A percentile compares a stretch with the other conserved stretches of the same genome.
Conservation (phyloP, 2,888 invertebrate species). For the Lasioglossum pauxillum region DNA sequence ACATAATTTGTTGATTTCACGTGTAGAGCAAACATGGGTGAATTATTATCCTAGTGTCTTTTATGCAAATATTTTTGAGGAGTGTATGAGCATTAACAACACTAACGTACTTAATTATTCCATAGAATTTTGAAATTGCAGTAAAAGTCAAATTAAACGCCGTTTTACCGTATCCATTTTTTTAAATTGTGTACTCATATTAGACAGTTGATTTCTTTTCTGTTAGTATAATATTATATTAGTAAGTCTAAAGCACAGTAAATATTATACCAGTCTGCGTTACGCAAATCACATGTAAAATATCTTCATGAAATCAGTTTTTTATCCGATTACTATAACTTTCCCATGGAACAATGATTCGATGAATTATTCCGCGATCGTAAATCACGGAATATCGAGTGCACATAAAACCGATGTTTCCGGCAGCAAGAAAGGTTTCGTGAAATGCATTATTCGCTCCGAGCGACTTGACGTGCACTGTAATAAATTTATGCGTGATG, state of each 20-base stretch:
- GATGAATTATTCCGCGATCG: conserved; percentile 51
- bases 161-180: not conserved
- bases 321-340: conserved; percentile 30
- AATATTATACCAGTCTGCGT: conserved; percentile 23
- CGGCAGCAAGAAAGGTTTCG: conserved; percentile 32
- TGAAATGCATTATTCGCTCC: conserved; percentile 40
- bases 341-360: conserved; percentile 8
- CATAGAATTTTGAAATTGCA: not conserved
- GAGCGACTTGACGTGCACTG: conserved; percentile 23
- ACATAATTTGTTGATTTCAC: too few species aligned
- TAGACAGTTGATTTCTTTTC: not conserved
- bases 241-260: not conserved
- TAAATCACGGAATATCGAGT: conserved; percentile 52
- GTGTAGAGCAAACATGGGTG: too few species aligned
- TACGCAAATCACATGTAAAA: conserved; percentile 22
- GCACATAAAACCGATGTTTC: conserved; percentile 49
- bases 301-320: conserved; percentile 40
- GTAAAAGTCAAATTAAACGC: not conserved
- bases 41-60: too few species aligned
- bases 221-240: not conserved
- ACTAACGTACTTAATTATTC: not conserved
- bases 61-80: too few species aligned
- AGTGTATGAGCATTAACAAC: not conserved
- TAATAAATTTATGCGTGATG: conserved; percentile 43
- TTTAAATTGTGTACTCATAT: not conserved